Base-by-base conservation (phyloP, 2,797 vertebrate genomes). In the Chrysocyon brachyurus region DNA sequence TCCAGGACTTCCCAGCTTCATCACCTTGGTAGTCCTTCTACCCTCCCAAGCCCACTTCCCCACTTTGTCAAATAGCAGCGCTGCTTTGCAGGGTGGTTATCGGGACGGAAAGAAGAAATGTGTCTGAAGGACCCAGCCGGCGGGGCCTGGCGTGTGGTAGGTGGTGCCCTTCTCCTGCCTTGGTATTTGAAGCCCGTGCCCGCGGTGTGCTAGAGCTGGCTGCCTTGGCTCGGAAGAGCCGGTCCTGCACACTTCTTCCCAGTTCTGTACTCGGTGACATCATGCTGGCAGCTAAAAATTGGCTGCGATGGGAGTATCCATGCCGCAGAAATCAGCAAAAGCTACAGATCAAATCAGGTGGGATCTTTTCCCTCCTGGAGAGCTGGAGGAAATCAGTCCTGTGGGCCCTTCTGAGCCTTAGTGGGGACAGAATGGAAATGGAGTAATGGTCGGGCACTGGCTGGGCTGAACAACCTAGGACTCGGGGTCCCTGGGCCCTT, bases 231-330 rank as follows among this genome's bases (percentile, higher is more conserved):
- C 28, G 0, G 8, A 26, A 81, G 91, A 91, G 56, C 79, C 17
- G 0, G 22, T 59, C n/a, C 0, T 22, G 87, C 81, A 68, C 77
- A 75, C 64, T 57, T 64, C 94, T 93, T 87, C 85, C 84, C 66
- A 24, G 36, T 56, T 89, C 87, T 81, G n/a, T 12, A 54, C 59
- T 90, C 61, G 46, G 36, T 64, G 95, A 95, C 24, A 3, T 96
- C 87, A 85, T 26, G 12, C 90, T 85, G 79, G 87, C 94, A 93
- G 89, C 96, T 72, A 87, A 77, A 78, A 91, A 49, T 40, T 57
- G 87, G 81, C 92, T 61, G 11, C 0, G 9, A 33, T 66, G 75
- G 94, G 70, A 79, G 63, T 87, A 92, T 57, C 92, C 54, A 59
- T 24, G 36, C 70, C 72, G 70, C 72, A 83, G 92, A 94, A 95